Conservation (phyloP, 2,888 invertebrate species). For the Dasypogon diadema region DNA sequence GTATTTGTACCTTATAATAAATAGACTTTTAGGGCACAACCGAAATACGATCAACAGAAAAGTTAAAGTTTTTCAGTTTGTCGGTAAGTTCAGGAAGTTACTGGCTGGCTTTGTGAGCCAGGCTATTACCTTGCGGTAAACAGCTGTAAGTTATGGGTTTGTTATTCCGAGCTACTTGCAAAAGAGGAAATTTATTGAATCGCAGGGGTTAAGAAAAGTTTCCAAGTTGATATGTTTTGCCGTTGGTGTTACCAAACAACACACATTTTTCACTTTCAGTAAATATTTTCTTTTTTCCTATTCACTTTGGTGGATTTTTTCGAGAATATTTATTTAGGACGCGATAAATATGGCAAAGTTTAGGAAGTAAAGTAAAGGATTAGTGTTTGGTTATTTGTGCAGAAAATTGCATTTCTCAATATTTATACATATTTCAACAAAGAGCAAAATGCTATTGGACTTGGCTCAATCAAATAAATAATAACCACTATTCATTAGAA, state of each 20-base stretch:
- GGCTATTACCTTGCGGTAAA: constrained; percentile 17
- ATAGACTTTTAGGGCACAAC: constrained; percentile 1
- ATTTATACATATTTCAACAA: too few species aligned
- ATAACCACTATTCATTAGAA: too few species aligned
- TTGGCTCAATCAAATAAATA: too few species aligned
- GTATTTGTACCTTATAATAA: constrained; percentile 2
- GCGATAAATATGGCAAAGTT: too few species aligned
- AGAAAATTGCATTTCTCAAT: too few species aligned
- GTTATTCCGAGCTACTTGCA: constrained; percentile 38
- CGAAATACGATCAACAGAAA: not conserved
- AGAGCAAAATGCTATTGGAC: too few species aligned
- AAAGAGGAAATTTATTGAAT: constrained; percentile 31
- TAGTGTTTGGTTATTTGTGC: too few species aligned
- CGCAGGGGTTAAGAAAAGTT: constrained; percentile 10
- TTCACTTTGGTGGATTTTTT: not conserved
- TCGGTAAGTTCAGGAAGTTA: not conserved
- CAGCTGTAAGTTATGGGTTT: constrained; percentile 37
- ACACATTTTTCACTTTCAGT: constrained; percentile 17
- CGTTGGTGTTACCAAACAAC: constrained; percentile 12
- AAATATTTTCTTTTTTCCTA: not conserved
- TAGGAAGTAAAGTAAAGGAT: too few species aligned
- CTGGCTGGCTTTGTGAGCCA: not conserved
- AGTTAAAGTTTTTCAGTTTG: constrained; percentile 21
- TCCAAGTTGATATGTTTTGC: not conserved
- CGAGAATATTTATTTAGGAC: not conserved